phyloP scores from a whole-genome alignment of 1,140 invertebrate genomes.

The Lerema accius region DNA sequence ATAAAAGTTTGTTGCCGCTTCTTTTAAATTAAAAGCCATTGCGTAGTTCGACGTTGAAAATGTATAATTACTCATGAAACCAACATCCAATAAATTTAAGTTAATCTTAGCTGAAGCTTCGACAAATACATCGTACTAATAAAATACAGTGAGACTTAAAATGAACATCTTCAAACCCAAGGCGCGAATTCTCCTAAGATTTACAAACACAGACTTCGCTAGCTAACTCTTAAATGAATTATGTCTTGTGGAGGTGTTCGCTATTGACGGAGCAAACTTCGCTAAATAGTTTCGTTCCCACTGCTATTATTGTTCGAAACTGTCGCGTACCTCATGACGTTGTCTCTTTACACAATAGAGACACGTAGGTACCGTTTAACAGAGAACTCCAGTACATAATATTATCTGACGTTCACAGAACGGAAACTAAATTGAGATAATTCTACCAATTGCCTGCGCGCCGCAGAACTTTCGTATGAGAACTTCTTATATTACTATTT shows the following conservation, averaged over 20 bases:
- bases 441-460: background rate
- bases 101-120: too few species aligned
- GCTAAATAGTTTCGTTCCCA: conserved; percentile 79
- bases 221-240: conserved; percentile 77
- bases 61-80: too few species aligned
- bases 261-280: conserved; percentile 75
- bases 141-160: conserved; percentile 38
- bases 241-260: conserved; percentile 69
- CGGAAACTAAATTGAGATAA: background rate
- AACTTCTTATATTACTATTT: too few species aligned
- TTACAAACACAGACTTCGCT: conserved; percentile 49
- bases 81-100: too few species aligned
- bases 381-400: conserved; percentile 9
- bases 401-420: background rate
- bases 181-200: conserved; percentile 42
- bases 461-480: too few species aligned
- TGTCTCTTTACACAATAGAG: conserved; percentile 60
- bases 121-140: conserved; percentile 6
- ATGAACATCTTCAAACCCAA: conserved; percentile 40
- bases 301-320: conserved; percentile 75
- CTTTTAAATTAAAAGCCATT: too few species aligned
- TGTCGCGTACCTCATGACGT: conserved; percentile 65
- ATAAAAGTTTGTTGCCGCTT: too few species aligned
- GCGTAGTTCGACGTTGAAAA: too few species aligned
- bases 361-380: conserved; percentile 41